These are phyloP conservation scores for Conomelus anceps DNA, from an alignment of 2,888 invertebrate species.

Conservation along the genomic window DNA sequence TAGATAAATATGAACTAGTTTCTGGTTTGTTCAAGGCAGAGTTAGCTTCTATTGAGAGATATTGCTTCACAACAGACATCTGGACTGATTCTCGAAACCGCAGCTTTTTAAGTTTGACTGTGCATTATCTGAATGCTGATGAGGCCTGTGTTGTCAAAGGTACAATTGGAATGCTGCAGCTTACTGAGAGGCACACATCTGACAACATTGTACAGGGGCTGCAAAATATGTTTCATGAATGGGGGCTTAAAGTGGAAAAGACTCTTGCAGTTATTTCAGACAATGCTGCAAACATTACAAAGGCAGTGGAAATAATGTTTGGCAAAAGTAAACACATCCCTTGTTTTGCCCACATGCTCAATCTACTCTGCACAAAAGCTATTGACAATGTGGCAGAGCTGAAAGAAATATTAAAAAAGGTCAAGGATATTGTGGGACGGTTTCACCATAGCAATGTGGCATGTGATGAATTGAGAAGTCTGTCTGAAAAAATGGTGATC, in stretches of 20 bases:
- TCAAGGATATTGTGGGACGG: too few relatives aligned
- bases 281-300: too few relatives aligned
- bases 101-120: conserved; percentile 36
- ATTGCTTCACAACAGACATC: too few relatives aligned
- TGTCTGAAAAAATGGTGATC: too few relatives aligned
- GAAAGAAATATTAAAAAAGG: too few relatives aligned
- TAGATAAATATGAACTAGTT: conserved; percentile 11
- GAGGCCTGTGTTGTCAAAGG: neutral
- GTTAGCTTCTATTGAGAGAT: neutral
- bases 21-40: conserved; percentile 5
- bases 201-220: conserved; percentile 37
- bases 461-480: conserved; percentile 21
- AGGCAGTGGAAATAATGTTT: too few relatives aligned
- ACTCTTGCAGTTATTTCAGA: too few relatives aligned
- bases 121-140: conserved; percentile 33
- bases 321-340: too few relatives aligned
- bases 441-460: conserved; percentile 27
- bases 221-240: conserved; percentile 33
- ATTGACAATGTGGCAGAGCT: too few relatives aligned
- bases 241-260: too few relatives aligned
- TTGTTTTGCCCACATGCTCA: conserved; percentile 39
- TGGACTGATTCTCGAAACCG: conserved; percentile 37
- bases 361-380: conserved; percentile 36
- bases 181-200: conserved; percentile 39
- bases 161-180: too few relatives aligned